Base-by-base conservation (phyloP, 2,888 invertebrate genomes). In the Serrognathus titanus region DNA sequence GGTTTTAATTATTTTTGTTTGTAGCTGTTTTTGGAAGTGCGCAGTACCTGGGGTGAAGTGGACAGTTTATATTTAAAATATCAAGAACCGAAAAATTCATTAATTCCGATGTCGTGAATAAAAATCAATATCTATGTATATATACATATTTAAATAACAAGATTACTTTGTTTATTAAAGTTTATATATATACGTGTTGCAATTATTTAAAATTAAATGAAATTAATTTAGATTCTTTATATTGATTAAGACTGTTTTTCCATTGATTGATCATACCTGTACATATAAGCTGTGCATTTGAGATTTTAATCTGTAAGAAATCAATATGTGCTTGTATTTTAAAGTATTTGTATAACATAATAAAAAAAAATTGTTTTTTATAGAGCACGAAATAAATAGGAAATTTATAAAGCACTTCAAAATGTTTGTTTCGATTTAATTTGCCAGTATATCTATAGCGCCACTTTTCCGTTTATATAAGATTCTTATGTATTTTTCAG, bases 41-140 rank as follows among this genome's bases (percentile, higher is more conserved):
- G 91, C 55, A 86, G 85, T 65, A 86, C 88, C 63, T 92, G 92
- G 92, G 89, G 89, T 47, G 90, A 91, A 72, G 89, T 91, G 59
- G 91, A 92, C 69, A 81, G 80, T 70, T 76, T 82, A 75, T 65
- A 74, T 71, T 70, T 72, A 69, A 60, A 66, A 74, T 76, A 59
- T 67, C 59, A 74, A 70, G 62, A 70, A 64, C 61, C 59, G 64
- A 60, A 64, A 68, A 62, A 67, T 71, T 69, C 69, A 69, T 64
- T 64, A 67, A 63, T 71, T 73, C 69, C 71, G 69, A 69, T 69
- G 62, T 35, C 35, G 58, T 57, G 60, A 61, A 63, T 60, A 58
- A 62, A 59, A 61, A 62, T 47, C 49, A 36, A 58, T 10, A 51
- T 49, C 53, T 63, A 31, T 61, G 55, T 59, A 31, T 31, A 31